Evolutionary conservation across 2,113 vertebrate species (phyloP), one percentile per base, ranked within the genome.

Genomic region (Hemichromis elongatus): DNA sequence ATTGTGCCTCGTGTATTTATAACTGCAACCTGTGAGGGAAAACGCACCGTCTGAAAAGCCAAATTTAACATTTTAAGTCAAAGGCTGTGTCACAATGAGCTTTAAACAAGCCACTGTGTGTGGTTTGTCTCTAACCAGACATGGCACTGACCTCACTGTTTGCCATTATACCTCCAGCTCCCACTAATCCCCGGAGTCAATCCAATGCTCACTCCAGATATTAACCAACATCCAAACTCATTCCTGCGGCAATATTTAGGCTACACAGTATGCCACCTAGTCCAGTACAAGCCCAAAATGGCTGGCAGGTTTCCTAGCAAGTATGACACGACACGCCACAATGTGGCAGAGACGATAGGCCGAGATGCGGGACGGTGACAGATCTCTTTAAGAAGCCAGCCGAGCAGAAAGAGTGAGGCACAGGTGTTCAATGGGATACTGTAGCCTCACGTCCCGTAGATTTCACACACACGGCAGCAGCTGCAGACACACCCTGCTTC

Each of bases 391-490:
- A 56, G 93, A 21, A 40, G 81, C 87, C 93, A 93, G 80, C 86
- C 83, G 83, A 92, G 95, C 95, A 94, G 92, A 95, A 95, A 93
- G 92, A 79, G 86, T 85, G 89, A 86, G 84, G 86, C 91, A 88
- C 96, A 96, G 96, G 96, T 97, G 96, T 93, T 94, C 92, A 79
- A 82, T 93, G 84, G 59, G 92, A 93, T 90, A 92, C 92, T 92
- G 86, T 93, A 89, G 83, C 84, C 88, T 89, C 75, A 86, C 78
- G 83, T 90, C 93, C 86, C 90, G 93, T 81, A 86, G 77, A 86
- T 91, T 90, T 84, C 83, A 81, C 79, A 90, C 61, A 83, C 80
- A 18, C 42, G 18, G 70, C 45, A 54, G 85, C 92, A 92, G 87
- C 92, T 94, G 91, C 88, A 73, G 86, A 86, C 82, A 93, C 89